These are phyloP conservation scores for Sitophilus oryzae DNA, from an alignment of 1,140 invertebrate species.

Conservation along the genomic window DNA sequence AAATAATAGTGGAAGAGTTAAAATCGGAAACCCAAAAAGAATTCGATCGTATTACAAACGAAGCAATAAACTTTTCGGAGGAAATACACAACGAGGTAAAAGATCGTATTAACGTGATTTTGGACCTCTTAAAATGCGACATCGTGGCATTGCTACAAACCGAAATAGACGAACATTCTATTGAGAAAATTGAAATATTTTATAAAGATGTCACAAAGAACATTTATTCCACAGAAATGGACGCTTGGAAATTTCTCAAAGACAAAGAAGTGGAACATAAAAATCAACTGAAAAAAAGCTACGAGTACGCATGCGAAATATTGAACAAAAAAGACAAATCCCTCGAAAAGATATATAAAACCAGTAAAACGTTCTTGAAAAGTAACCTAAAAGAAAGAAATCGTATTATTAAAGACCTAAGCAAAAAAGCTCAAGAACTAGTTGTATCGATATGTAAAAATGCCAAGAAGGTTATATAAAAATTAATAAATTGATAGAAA, in stretches of 20 bases:
- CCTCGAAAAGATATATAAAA: conserved; percentile 13
- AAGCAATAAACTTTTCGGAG: background rate
- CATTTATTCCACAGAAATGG: conserved; percentile 3
- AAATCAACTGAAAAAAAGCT: conserved; percentile 14
- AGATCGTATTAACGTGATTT: conserved; percentile 4
- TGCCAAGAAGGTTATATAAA: conserved; percentile 11
- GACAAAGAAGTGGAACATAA: conserved; percentile 2
- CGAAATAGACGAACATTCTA: conserved; percentile 8
- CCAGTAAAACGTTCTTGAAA: conserved; percentile 13
- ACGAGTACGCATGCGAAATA: conserved; percentile 14
- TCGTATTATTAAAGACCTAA: conserved; percentile 1
- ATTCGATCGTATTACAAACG: conserved; percentile 16
- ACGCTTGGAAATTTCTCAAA: conserved; percentile 2
- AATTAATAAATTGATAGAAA: too few species aligned
- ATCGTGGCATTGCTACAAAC: background rate
- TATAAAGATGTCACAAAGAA: conserved; percentile 17
- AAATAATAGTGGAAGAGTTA: conserved; percentile 18
- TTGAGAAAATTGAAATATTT: conserved; percentile 8
- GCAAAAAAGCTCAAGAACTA: conserved; percentile 5
- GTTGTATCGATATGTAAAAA: conserved; percentile 13
- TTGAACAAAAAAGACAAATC: conserved; percentile 12
- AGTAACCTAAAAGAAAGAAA: conserved; percentile 6
- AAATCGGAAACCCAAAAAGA: conserved; percentile 16
- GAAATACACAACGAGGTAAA: background rate
- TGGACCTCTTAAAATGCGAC: conserved; percentile 13